A percentile compares a stretch with the other conserved stretches of the same genome.
Evolutionary conservation across 2,797 vertebrate species (phyloP).

Genomic region (Ctenochaetus hawaiiensis): DNA sequence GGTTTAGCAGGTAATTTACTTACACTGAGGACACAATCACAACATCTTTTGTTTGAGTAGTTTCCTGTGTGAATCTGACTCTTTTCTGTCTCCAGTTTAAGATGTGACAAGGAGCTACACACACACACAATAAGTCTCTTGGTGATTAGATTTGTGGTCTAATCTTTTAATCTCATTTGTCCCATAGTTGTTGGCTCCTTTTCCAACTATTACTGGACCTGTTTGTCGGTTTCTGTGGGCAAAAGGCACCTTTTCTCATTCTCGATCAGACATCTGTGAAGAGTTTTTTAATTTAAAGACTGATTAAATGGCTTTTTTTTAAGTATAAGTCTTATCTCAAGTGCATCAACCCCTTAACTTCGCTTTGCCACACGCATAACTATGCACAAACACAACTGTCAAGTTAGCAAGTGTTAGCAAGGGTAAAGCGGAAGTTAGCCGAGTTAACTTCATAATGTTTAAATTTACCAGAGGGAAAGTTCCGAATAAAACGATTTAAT

Average conservation of each 20-base stretch:
- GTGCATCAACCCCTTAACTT: background rate
- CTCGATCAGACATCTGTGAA: conserved; percentile 21
- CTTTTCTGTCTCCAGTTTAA: conserved; percentile 3
- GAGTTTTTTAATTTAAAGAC: background rate
- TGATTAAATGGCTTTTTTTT: background rate
- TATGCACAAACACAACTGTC: background rate
- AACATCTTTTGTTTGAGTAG: background rate
- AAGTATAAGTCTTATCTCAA: background rate
- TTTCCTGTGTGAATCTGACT: conserved; percentile 3
- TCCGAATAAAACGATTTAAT: no score
- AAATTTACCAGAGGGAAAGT: no score
- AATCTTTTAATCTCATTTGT: conserved; percentile 72
- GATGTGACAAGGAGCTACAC: conserved; percentile 18
- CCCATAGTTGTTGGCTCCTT: conserved; percentile 45
- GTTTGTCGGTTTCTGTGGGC: background rate
- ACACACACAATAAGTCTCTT: conserved; percentile 25
- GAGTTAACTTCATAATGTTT: background rate
- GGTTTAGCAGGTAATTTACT: conserved; percentile 36
- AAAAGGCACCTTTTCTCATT: background rate
- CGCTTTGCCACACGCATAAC: background rate
- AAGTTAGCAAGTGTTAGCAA: conserved; percentile 13
- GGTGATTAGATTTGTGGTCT: conserved; percentile 57
- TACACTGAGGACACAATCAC: background rate
- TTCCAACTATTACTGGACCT: conserved; percentile 6
- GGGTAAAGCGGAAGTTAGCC: conserved; percentile 15